Conservation (phyloP, 2,113 vertebrate genomes). For the Manacus vitellinus region DNA sequence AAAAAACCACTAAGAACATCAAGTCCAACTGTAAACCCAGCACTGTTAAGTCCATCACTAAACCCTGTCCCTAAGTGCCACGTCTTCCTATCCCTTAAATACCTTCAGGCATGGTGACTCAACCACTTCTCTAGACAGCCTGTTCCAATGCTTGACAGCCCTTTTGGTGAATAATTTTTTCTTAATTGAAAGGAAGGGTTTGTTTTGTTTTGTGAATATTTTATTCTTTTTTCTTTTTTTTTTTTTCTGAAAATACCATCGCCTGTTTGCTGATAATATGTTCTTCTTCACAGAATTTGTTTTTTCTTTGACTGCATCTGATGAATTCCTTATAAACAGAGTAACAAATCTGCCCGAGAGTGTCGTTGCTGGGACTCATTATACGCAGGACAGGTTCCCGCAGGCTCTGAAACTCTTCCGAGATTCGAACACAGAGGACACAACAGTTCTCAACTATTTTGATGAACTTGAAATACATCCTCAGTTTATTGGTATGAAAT, state of each 20-base stretch:
- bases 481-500: conserved; percentile 80
- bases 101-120: neutral
- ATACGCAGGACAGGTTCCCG: conserved; percentile 81
- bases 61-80: neutral
- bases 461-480: conserved; percentile 84
- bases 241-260: neutral
- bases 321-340: conserved; percentile 86
- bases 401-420: conserved; percentile 75
- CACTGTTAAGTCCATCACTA: neutral
- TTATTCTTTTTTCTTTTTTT: neutral
- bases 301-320: conserved; percentile 82
- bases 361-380: conserved; percentile 78
- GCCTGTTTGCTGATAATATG: neutral
- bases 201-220: neutral
- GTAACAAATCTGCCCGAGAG: conserved; percentile 87
- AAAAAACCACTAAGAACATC: neutral
- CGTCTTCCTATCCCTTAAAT: neutral
- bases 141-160: neutral
- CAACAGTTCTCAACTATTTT: conserved; percentile 84
- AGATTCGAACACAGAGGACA: conserved; percentile 75
- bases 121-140: neutral
- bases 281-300: conserved; percentile 80
- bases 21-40: neutral
- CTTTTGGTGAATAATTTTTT: neutral
- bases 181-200: neutral